Evolutionary conservation across 1,140 invertebrate species (phyloP).

Genomic region (Homalodisca vitripennis): DNA sequence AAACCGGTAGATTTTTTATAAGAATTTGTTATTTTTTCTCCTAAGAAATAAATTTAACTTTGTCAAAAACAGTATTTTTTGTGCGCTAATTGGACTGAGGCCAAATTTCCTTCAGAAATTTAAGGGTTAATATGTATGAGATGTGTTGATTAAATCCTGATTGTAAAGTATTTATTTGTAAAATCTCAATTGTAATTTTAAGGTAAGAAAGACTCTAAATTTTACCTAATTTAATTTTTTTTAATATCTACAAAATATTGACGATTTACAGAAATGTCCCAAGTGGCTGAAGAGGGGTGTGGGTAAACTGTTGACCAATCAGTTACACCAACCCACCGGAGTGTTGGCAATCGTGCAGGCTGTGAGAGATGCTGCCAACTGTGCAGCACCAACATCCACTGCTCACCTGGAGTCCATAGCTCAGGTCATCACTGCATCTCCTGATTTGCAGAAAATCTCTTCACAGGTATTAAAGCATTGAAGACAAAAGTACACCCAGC

Average conservation of each 20-base stretch:
- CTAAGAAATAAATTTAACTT: no score
- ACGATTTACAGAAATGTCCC: slow-evolving; percentile 48
- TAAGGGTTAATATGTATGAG: no score
- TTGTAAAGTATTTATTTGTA: background rate
- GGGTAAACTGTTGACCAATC: slow-evolving; percentile 57
- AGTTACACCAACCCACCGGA: slow-evolving; percentile 58
- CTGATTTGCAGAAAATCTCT: background rate
- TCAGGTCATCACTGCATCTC: slow-evolving; percentile 59
- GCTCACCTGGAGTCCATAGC: slow-evolving; percentile 63
- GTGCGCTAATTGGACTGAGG: no score
- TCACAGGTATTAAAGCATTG: slow-evolving; percentile 8
- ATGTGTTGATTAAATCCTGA: no score
- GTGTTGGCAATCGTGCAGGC: slow-evolving; percentile 58
- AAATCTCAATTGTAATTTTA: background rate
- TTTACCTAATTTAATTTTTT: background rate
- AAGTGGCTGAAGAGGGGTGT: slow-evolving; percentile 62
- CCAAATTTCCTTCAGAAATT: no score
- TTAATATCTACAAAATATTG: background rate
- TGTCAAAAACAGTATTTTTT: no score
- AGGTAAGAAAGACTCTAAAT: background rate
- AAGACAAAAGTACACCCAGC: no score
- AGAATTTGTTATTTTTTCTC: no score
- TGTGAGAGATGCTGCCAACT: slow-evolving; percentile 58
- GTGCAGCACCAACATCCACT: slow-evolving; percentile 57
- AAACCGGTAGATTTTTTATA: no score